These are phyloP conservation scores for Pogonophryne albipinna DNA, from an alignment of 2,797 vertebrate genomes.

Conservation along the genomic window DNA sequence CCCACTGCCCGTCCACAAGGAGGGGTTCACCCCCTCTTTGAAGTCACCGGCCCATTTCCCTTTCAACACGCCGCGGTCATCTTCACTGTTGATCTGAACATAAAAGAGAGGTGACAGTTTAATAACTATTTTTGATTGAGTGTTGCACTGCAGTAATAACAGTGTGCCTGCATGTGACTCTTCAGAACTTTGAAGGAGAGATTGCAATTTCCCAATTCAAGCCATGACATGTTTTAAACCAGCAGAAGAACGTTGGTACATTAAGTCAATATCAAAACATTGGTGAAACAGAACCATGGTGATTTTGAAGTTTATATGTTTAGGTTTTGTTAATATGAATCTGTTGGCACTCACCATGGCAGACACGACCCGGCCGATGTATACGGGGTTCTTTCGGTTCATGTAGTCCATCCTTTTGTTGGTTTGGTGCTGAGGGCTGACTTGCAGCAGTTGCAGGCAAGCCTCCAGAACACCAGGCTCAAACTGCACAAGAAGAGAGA, in stretches of 20 bases:
- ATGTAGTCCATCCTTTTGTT: constrained; percentile 83
- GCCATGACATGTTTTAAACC: constrained; percentile 22
- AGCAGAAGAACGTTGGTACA: neutral
- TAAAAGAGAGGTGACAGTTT: neutral
- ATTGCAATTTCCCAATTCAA: constrained; percentile 21
- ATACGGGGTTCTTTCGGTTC: constrained; percentile 86
- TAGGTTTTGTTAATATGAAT: neutral
- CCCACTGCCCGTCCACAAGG: constrained; percentile 87
- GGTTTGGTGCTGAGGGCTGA: constrained; percentile 88
- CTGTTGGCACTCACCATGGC: constrained; percentile 89
- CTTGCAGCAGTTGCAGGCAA: constrained; percentile 89
- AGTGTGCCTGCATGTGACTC: neutral
- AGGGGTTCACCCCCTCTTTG: constrained; percentile 77
- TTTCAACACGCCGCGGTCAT: constrained; percentile 88
- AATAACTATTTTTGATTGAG: neutral
- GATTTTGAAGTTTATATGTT: neutral
- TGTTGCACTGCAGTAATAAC: constrained; percentile 24
- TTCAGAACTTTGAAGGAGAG: neutral
- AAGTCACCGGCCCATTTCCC: constrained; percentile 89
- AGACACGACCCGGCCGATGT: constrained; percentile 91
- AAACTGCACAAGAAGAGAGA: constrained; percentile 80
- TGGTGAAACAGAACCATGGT: neutral
- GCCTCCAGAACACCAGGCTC: constrained; percentile 88
- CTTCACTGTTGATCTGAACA: constrained; percentile 88
- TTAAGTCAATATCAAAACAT: neutral